Evolutionary conservation across 2,113 vertebrate species (phyloP), one percentile per base, ranked within the genome.

Genomic region (Neopipo cinnamomea): DNA sequence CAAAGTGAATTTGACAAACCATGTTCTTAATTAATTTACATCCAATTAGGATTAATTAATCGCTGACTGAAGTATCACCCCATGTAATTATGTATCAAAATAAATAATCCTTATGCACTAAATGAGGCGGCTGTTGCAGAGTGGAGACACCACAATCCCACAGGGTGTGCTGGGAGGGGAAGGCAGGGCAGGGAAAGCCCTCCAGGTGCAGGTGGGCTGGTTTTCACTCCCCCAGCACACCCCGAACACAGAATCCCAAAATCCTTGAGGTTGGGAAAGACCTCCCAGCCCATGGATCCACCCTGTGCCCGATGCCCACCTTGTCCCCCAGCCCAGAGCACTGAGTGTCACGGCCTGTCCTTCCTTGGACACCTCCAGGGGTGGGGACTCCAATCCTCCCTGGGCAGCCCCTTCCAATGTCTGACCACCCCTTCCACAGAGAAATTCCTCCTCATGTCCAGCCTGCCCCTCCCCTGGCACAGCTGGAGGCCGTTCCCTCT

Each of bases 11-110:
- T 49, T 88, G 89, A 97, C 88, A 93, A 88, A 88, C 41, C 33
- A 28, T 71, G 31, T 66, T 93, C 80, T 90, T 92, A 94, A 97
- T 97, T 95, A 91, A 96, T 95, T 96, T 91, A 88, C 82, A 96
- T 86, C 89, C 93, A 97, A 93, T 97, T 97, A 97, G 70, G 77
- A 87, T 91, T 92, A 86, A 95, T 97, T 95, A 96, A 78, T 74
- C 44, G 65, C 90, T 42, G 70, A 55, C 52, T 91, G 31, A 83
- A 95, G 89, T 73, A 75, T 96, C 90, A 94, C 91, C 56, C 90
- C 79, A 33, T 88, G 87, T 80, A 94, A 97, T 97, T 96, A 88
- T 61, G 76, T 72, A 93, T 78, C 85, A 73, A 85, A 92, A 85
- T 62, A 93, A 96, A 92, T 91, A 89, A 95, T 88, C 68, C 91